Percentiles rank a stretch among this genome's conserved stretches.
Conservation (phyloP, 2,113 vertebrate species). For the Sebastes schlegelii region DNA sequence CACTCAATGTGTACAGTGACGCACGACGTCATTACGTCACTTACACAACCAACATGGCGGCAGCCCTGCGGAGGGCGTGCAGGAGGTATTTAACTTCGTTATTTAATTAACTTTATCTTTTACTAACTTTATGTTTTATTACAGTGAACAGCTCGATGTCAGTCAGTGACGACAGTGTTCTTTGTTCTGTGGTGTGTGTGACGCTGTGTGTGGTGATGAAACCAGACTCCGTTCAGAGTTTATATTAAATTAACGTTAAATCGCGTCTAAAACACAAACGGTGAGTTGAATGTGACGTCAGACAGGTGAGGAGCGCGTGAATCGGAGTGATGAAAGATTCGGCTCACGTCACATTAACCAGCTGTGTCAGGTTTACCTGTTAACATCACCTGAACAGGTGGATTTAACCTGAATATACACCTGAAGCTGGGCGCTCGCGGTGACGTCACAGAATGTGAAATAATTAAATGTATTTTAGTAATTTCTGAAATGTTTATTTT, state of each 20-base stretch:
- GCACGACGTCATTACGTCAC: slow-evolving; percentile 15
- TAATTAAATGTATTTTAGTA: not conserved
- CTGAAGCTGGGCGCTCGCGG: not conserved
- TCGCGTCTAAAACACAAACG: rapidly evolving
- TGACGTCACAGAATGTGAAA: not conserved
- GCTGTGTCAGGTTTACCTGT: not conserved
- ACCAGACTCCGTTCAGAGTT: not conserved
- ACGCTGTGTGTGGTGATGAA: not conserved
- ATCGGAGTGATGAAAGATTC: not conserved
- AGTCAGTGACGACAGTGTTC: not conserved
- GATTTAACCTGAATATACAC: not conserved
- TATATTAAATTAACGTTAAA: not conserved
- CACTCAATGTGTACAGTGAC: rapidly evolving
- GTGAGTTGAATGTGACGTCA: not conserved
- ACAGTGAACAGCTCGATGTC: too few species aligned
- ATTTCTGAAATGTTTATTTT: not conserved
- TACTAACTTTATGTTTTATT: not conserved
- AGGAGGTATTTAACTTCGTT: slow-evolving; percentile 41
- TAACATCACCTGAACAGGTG: not conserved
- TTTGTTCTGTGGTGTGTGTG: not conserved
- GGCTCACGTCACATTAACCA: not conserved
- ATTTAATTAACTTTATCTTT: not conserved
- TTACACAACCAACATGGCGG: slow-evolving; percentile 61
- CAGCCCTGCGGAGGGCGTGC: slow-evolving; percentile 24
- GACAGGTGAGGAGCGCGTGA: not conserved